Evolutionary conservation across 2,797 vertebrate species (phyloP), one percentile per base, ranked within the genome.

Genomic region (Anguilla obscura): DNA sequence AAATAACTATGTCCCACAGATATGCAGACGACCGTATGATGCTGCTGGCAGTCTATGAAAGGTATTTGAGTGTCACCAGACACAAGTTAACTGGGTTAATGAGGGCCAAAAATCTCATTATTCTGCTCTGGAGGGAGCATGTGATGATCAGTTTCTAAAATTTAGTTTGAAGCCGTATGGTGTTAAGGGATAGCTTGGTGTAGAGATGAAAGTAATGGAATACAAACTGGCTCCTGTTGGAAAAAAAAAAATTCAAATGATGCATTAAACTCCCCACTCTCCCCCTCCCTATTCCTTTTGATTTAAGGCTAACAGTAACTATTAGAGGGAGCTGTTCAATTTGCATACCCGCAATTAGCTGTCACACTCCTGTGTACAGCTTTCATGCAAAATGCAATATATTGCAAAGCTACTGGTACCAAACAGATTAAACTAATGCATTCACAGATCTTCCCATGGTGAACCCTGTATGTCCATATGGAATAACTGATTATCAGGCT

Each of bases 41-140:
- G 91, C 93, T 93, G 86, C 84, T 69, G 92, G 92, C 92, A 56
- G 84, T 83, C 88, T 86, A 92, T 89, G 90, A 94, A 93, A 92
- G 92, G 90, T 92, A 92, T 93, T 93, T 95, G 95, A 95, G 94
- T 94, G 93, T 95, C 91, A 93, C 92, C 92, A 94, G 88, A 90
- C 92, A 88, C 87, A 92, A 92, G 91, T 94, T 94, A 96, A 94
- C 92, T 94, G 91, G 93, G 93, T 95, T 96, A 95, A 96, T 96
- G 95, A 95, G 94, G 93, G 93, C 93, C 94, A 95, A 93, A 90
- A 94, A 92, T 88, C 93, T 94, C 94, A 94, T 96, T 95, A 94
- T 94, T 95, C 94, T 95, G 94, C 93, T 91, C 85, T 89, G 83
- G 91, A 89, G 93, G 93, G 89, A 93, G 93, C 93, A 94, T 92